phyloP scores from a whole-genome alignment of 2,888 invertebrate species.

The Brachycybe producta region DNA sequence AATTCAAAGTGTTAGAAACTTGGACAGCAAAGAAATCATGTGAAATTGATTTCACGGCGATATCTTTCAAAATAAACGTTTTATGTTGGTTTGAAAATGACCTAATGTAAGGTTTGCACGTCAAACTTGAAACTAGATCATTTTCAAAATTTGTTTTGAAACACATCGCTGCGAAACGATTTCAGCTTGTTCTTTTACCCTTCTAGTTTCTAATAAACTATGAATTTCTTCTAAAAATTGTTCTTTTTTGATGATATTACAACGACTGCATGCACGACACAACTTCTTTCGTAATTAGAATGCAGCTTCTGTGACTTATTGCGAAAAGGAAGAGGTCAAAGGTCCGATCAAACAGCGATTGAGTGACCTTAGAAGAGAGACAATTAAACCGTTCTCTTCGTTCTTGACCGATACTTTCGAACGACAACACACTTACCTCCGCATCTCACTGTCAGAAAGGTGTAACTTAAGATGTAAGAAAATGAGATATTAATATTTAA shows the following conservation, averaged over 20 bases:
- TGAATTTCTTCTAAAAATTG: not conserved
- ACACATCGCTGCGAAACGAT: too few relatives aligned
- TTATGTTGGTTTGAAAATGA: too few relatives aligned
- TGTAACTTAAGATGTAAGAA: conserved; percentile 92
- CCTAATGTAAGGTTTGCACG: too few relatives aligned
- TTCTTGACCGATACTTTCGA: conserved; percentile 67
- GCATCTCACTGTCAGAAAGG: conserved; percentile 89
- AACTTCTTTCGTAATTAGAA: not conserved
- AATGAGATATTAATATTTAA: conserved; percentile 2
- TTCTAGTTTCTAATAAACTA: too few relatives aligned
- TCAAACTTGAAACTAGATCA: too few relatives aligned
- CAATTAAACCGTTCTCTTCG: conserved; percentile 28
- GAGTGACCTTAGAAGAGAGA: not conserved
- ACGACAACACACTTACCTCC: conserved; percentile 76
- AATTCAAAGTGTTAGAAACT: too few relatives aligned
- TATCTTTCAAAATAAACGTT: too few relatives aligned
- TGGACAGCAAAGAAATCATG: too few relatives aligned
- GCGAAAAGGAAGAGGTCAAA: not conserved
- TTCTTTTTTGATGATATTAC: not conserved
- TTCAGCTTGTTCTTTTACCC: too few relatives aligned
- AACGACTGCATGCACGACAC: not conserved
- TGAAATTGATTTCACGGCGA: too few relatives aligned
- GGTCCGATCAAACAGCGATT: not conserved
- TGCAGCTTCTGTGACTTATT: not conserved
- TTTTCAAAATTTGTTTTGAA: too few relatives aligned